phyloP scores from a whole-genome alignment of 2,797 vertebrate genomes.

The Bryconaethiops microstoma region DNA sequence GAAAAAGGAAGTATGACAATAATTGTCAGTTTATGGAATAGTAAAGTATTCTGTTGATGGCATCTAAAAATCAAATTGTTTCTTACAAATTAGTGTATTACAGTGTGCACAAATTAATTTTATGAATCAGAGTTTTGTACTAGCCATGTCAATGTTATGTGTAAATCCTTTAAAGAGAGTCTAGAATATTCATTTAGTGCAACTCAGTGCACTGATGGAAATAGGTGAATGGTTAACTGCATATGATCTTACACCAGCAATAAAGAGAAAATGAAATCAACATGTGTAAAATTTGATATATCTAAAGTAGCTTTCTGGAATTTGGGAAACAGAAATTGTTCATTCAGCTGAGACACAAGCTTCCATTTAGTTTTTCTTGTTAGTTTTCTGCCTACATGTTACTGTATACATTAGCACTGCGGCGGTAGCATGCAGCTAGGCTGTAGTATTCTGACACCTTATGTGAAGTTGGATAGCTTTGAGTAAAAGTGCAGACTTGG shows the following conservation, averaged over 20 bases:
- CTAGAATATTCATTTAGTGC: neutral
- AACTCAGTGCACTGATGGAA: neutral
- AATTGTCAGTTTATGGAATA: neutral
- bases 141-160: neutral
- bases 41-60: neutral
- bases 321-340: neutral
- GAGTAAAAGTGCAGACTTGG: conserved; percentile 18
- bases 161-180: neutral
- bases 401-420: neutral
- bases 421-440: neutral
- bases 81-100: no score
- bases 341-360: neutral
- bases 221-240: neutral
- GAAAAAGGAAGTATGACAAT: neutral
- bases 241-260: neutral
- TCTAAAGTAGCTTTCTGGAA: neutral
- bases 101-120: neutral
- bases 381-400: neutral
- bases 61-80: no score
- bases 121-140: neutral
- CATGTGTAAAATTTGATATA: neutral
- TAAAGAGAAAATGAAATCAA: neutral
- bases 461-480: neutral
- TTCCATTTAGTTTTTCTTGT: neutral
- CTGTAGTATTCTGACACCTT: conserved; percentile 15